Evolutionary conservation across 2,888 invertebrate species (phyloP).

Genomic region (Heliothis peltigera): DNA sequence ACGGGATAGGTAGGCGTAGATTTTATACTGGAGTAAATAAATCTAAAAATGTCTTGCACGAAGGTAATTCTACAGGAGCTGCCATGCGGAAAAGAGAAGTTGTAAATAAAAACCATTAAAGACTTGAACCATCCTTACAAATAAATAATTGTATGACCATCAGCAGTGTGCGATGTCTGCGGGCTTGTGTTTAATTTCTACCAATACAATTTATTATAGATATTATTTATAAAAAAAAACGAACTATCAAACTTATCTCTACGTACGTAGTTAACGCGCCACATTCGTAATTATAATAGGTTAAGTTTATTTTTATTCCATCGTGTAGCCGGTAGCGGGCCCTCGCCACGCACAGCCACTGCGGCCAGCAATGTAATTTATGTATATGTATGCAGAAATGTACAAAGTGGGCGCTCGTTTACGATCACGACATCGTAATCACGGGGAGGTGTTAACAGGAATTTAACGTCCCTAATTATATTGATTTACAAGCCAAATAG

Average conservation of each 20-base stretch:
- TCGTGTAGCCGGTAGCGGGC: constrained; percentile 48
- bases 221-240: too few relatives aligned
- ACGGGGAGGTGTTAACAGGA: constrained; percentile 70
- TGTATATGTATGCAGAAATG: constrained; percentile 70
- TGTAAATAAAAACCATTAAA: too few relatives aligned
- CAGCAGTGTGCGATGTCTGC: neutral
- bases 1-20: neutral
- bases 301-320: constrained; percentile 57
- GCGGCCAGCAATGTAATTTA: constrained; percentile 67
- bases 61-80: neutral
- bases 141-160: neutral
- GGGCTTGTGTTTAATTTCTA: neutral
- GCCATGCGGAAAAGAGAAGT: too few relatives aligned
- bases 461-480: constrained; percentile 71
- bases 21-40: neutral
- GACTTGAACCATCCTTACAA: too few relatives aligned
- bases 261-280: constrained; percentile 36
- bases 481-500: constrained; percentile 70
- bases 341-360: constrained; percentile 34
- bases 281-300: constrained; percentile 46
- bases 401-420: constrained; percentile 66
- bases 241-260: constrained; percentile 31
- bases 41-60: neutral
- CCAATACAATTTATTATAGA: constrained; percentile 6
- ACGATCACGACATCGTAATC: constrained; percentile 66